Percentiles rank a stretch among this genome's conserved stretches.
Conservation (phyloP, 2,888 invertebrate species). For the Eristalis tenax region DNA sequence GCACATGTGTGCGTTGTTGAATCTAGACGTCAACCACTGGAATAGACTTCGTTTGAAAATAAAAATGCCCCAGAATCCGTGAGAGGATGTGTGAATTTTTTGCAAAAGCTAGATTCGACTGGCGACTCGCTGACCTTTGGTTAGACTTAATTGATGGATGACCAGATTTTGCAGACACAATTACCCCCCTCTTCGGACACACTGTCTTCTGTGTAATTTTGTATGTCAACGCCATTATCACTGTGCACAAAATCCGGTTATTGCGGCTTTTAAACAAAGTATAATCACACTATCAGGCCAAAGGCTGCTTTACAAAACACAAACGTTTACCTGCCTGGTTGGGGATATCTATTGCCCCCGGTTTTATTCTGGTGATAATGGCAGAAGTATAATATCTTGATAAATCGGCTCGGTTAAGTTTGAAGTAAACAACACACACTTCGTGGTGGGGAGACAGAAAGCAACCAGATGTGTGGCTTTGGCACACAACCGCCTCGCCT, state of each 20-base stretch:
- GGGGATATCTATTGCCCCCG: not conserved
- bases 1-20: not conserved
- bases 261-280: not conserved
- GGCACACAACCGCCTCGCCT: not conserved
- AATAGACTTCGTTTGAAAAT: not conserved
- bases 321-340: not conserved
- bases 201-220: not conserved
- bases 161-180: conserved; percentile 21
- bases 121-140: conserved; percentile 45
- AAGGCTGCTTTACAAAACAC: not conserved
- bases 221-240: not conserved
- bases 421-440: conserved; percentile 46
- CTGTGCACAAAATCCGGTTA: not conserved
- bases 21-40: not conserved
- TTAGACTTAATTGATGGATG: conserved; percentile 21
- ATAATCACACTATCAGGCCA: not conserved
- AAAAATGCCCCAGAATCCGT: not conserved
- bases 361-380: conserved; percentile 33
- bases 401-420: conserved; percentile 49
- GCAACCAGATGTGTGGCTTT: not conserved
- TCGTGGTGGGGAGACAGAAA: conserved; percentile 32
- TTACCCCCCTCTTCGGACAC: not conserved
- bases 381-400: conserved; percentile 32
- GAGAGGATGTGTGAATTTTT: not conserved
- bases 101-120: not conserved